A percentile compares a stretch with the other conserved stretches of the same genome.
Evolutionary conservation across 1,140 invertebrate species (phyloP).

Genomic region (Caenorhabditis inopinata): DNA sequence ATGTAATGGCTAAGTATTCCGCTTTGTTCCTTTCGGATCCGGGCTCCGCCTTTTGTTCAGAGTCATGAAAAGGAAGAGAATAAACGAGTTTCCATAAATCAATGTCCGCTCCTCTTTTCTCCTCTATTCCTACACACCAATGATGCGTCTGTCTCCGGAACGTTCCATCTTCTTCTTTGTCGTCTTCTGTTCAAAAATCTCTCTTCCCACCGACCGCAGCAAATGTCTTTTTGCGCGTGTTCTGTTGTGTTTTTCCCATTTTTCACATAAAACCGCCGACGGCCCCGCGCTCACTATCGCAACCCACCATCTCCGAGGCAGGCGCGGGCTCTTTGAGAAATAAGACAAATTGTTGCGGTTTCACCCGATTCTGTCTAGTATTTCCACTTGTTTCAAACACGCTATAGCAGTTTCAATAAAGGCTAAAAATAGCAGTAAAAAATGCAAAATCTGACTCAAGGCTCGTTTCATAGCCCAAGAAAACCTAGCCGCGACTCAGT

Average conservation of each 20-base stretch:
- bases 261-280: conserved; percentile 22
- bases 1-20: no score
- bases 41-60: no score
- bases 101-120: not conserved
- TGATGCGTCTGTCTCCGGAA: not conserved
- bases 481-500: no score
- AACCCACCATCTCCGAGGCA: not conserved
- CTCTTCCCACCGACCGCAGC: not conserved
- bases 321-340: not conserved
- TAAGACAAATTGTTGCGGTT: not conserved
- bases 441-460: no score
- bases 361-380: no score
- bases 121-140: conserved; percentile 9
- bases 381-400: no score
- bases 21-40: no score
- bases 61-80: not conserved
- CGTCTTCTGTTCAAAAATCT: conserved; percentile 3
- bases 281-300: not conserved
- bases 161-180: conserved; percentile 16
- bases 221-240: not conserved
- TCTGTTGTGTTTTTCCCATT: conserved; percentile 15
- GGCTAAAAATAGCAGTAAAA: no score
- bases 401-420: no score
- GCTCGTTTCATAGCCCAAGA: no score
- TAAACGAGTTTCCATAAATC: conserved; percentile 21